Evolutionary conservation across 2,797 vertebrate species (phyloP), one percentile per base, ranked within the genome.

Genomic region (Pyrrhura leucotis): DNA sequence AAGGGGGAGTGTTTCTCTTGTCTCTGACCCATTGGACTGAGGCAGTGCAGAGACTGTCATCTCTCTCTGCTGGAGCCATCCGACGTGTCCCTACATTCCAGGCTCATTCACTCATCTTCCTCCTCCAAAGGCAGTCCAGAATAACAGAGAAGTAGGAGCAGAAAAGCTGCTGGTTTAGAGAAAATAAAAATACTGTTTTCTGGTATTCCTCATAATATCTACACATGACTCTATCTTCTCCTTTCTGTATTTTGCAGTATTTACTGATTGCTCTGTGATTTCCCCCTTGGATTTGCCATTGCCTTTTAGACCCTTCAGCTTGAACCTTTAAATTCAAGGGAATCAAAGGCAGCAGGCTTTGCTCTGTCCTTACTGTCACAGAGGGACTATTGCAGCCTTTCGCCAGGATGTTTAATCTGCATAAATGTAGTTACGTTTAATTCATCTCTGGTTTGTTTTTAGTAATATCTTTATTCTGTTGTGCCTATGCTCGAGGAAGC

Each of bases 11-110:
- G 14, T 3, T 85, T 40, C 56, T 58, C 35, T 54, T 35, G 9
- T 53, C n/a, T 47, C 56, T 40, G 31, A 73, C 10, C 29, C 33
- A 4, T 26, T 51, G 35, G 25, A 1, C 2, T 15, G 61, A 63
- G 63, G 44, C 33, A 71, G 15, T 42, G 31, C 15, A 26, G 56
- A 45, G 9, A 3, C 19, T 40, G 9, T 29, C 37, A 5, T 86
- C 31, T 9, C 14, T 19, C 54, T 18, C 33, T 69, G 6, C 7
- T 63, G 80, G 59, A 10, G 26, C 47, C 39, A 31, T 37, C 11
- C 0, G 0, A 1, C 12, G 17, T n/a, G 28, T 48, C 50, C 33
- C 54, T 25, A 3, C 7, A 9, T 10, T 50, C 28, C 16, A 1
- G 39, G 29, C 1, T 15, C 5, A 1, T 29, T 78, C n/a, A 8